Conservation (phyloP, 2,888 invertebrate genomes). For the Plagodis dolabraria region DNA sequence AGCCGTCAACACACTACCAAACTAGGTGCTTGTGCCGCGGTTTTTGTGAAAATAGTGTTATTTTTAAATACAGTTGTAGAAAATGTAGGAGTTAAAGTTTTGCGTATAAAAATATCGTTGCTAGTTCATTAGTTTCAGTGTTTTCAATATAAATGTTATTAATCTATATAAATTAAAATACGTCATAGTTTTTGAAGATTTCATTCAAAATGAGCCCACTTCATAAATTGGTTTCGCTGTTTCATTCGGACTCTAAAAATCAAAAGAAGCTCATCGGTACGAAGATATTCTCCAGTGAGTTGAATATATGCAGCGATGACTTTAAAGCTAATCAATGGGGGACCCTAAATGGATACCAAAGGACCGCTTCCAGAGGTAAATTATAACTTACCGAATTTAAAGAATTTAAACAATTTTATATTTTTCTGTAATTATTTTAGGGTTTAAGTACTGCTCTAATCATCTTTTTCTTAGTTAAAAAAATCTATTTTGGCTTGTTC, state of each 20-base stretch:
- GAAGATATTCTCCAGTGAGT: slow-evolving; percentile 85
- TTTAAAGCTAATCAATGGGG: slow-evolving; percentile 82
- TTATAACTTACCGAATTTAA: neutral
- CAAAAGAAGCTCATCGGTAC: slow-evolving; percentile 70
- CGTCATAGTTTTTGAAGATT: no score
- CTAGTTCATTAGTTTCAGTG: no score
- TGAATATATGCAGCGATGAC: slow-evolving; percentile 75
- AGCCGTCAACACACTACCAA: neutral
- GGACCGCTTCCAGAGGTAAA: slow-evolving; percentile 67
- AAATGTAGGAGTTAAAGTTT: slow-evolving; percentile 4
- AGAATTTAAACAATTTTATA: no score
- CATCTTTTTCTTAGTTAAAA: no score
- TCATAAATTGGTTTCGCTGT: slow-evolving; percentile 86
- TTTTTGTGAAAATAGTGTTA: slow-evolving; percentile 8
- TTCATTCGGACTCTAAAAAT: slow-evolving; percentile 83
- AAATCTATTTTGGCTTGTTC: no score
- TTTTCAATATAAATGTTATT: no score
- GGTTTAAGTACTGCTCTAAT: no score
- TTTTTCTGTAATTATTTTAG: no score
- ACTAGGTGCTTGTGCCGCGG: slow-evolving; percentile 11
- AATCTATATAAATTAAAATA: no score
- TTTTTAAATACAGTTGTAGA: neutral
- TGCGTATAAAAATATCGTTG: neutral
- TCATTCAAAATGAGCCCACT: slow-evolving; percentile 64
- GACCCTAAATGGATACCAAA: slow-evolving; percentile 76